Evolutionary conservation across 2,888 invertebrate species (phyloP).

Genomic region (Timandra comae): DNA sequence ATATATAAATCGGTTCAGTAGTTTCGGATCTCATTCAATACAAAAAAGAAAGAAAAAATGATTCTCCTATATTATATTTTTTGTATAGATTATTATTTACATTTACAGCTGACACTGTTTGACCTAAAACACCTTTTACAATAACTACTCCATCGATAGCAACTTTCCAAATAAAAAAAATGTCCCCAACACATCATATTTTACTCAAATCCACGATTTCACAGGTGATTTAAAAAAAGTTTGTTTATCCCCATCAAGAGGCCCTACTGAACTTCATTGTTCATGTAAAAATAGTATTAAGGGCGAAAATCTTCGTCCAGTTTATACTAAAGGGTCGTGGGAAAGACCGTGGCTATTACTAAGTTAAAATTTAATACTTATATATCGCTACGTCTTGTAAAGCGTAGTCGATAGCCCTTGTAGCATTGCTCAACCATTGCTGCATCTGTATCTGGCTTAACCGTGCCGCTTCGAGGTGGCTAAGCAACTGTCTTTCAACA

Average conservation of each 20-base stretch:
- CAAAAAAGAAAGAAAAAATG: too few species aligned
- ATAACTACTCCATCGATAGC: too few species aligned
- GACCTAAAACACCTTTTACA: too few species aligned
- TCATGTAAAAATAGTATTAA: slow-evolving; percentile 67
- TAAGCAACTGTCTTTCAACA: slow-evolving; percentile 74
- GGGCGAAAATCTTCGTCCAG: slow-evolving; percentile 46
- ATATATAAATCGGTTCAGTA: too few species aligned
- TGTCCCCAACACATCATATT: too few species aligned
- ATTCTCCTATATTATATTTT: too few species aligned
- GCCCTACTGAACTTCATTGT: slow-evolving; percentile 50
- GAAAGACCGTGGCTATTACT: slow-evolving; percentile 47
- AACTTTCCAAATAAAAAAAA: too few species aligned
- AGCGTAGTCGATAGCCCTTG: slow-evolving; percentile 48
- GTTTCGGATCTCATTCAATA: too few species aligned
- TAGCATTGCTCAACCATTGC: slow-evolving; percentile 65
- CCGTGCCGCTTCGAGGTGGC: slow-evolving; percentile 45
- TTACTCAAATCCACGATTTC: too few species aligned
- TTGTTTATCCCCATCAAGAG: slow-evolving; percentile 51
- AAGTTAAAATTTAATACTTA: slow-evolving; percentile 32
- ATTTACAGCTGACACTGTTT: too few species aligned
- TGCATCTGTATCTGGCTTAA: slow-evolving; percentile 66
- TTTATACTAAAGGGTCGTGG: slow-evolving; percentile 65
- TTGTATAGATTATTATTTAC: too few species aligned
- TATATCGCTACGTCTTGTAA: slow-evolving; percentile 40
- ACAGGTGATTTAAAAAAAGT: slow-evolving; percentile 48